Evolutionary conservation across 2,797 vertebrate species (phyloP), one percentile per base, ranked within the genome.

Genomic region (Sebastes hopkinsi): DNA sequence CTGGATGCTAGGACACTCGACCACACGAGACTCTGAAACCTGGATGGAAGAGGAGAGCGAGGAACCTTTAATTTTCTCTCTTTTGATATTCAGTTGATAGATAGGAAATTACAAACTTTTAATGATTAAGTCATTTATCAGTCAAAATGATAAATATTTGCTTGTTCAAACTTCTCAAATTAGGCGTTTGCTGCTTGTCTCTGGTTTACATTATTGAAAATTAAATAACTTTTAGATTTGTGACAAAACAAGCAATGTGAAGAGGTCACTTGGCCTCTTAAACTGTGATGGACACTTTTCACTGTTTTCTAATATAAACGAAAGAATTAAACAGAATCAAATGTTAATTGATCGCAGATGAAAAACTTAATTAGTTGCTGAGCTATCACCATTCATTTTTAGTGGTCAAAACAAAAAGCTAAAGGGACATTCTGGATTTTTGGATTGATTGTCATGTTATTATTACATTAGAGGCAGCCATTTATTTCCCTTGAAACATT

Each of bases 1-100:
- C 91, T 97, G 97, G 87, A 98, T 98, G 88, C 97, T 98, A 5
- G 97, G 97, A 72, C 97, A 98, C 82, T 98, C 97, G 4, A 98
- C 93, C 60, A 98, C 96, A 23, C 96, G 95, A 66, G 97, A 96
- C 72, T 96, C 97, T 22, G 96, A 96, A 36, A 96, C 95, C 96
- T 96, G 76, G 14, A 69, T 12, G 52, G 38, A 46, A 30, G 38
- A 67, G 4, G 9, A 81, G 16, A 61, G 29, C 0, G 8, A 72
- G n/a, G 3, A 7, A 16, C 2, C 23, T 64, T 30, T 34, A 4
- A 65, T 42, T 5, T 12, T 22, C 27, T 56, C 2, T 20, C 6
- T 13, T 60, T 10, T 38, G 34, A 29, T 27, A 36, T 18, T 65
- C 9, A 34, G 11, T 27, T 3, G 10, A 60, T 14, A 56, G 8